Evolutionary conservation across 2,113 vertebrate species (phyloP).

Genomic region (Scolopax mira): DNA sequence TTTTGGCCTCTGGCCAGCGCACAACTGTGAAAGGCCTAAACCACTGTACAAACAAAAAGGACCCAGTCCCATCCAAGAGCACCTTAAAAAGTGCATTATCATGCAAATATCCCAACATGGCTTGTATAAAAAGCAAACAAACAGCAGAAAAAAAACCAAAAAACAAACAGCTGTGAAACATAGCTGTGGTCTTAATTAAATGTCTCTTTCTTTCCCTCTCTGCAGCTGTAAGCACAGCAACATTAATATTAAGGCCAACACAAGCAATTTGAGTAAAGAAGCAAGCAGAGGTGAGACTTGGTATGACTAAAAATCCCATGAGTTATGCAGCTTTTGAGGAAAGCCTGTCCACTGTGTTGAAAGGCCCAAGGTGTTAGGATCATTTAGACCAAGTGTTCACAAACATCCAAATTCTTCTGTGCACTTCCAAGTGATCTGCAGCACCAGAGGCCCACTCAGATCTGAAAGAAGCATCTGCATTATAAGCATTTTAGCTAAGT

Average conservation of each 20-base stretch:
- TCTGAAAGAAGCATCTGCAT: background rate
- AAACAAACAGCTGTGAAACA: constrained; percentile 29
- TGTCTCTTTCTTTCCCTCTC: background rate
- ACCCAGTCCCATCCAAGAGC: constrained; percentile 30
- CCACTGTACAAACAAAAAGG: constrained; percentile 36
- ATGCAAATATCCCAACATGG: constrained; percentile 40
- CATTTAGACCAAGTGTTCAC: background rate
- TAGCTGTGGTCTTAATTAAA: background rate
- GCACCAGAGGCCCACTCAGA: background rate
- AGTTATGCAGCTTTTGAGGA: background rate
- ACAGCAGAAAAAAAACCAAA: background rate
- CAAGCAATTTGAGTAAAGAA: background rate
- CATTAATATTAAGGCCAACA: background rate
- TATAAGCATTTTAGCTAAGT: background rate
- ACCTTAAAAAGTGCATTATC: constrained; percentile 40
- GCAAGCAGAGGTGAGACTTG: background rate
- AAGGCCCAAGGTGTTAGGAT: background rate
- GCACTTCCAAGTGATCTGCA: background rate
- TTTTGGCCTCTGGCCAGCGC: constrained; percentile 27
- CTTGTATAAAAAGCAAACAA: constrained; percentile 38
- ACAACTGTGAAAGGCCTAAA: constrained; percentile 27
- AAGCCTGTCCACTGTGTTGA: background rate
- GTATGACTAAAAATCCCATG: background rate
- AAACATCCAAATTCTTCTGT: background rate
- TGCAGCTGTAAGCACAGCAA: background rate